Base-by-base conservation (phyloP, 2,113 vertebrate genomes). In the Pseudopodoces humilis region DNA sequence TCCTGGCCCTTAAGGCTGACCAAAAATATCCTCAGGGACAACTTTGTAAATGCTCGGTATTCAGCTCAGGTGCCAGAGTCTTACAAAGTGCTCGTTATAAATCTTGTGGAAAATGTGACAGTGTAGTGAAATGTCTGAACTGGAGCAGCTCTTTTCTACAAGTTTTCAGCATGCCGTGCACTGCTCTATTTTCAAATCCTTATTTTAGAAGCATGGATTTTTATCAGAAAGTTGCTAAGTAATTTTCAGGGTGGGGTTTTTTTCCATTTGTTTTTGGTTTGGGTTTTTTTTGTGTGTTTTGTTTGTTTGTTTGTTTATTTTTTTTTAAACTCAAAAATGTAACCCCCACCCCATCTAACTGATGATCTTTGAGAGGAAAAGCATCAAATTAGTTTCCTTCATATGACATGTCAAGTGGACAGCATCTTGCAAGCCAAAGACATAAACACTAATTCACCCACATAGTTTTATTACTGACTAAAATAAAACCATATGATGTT, bases 101-200 rank as follows among this genome's bases (percentile, higher is more conserved):
- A 95, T 94, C 94, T 95, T 86, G 46, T 88, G 95, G 96, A 97
- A 97, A 96, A 83, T 93, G 31, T 95, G 94, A 95, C 75, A 70
- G 79, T 6, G 4, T 25, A 79, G 59, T 2, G 11, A 79, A 89
- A 62, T 52, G 50, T 62, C 87, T 95, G 67, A 90, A 70, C 35
- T 35, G 39, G 30, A 90, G n/a, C 25, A 55, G 63, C 28, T 69
- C 24, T 80, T 41, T 87, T 88, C 64, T 90, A 85, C 60, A 88
- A 77, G 22, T 90, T 70, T 93, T 74, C 64, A 70, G 35, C 7
- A 5, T 65, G 39, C 78, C 0, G 0, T 28, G 23, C 11, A 43
- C 17, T 47, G 24, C 21, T 79, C 23, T 62, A 15, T 94, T 92
- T 88, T 88, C 41, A 94, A 78, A 58, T 67, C 11, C 11, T 70